Evolutionary conservation across 2,888 invertebrate species (phyloP), one percentile per base, ranked within the genome.

Genomic region (Auanema freiburgensis): DNA sequence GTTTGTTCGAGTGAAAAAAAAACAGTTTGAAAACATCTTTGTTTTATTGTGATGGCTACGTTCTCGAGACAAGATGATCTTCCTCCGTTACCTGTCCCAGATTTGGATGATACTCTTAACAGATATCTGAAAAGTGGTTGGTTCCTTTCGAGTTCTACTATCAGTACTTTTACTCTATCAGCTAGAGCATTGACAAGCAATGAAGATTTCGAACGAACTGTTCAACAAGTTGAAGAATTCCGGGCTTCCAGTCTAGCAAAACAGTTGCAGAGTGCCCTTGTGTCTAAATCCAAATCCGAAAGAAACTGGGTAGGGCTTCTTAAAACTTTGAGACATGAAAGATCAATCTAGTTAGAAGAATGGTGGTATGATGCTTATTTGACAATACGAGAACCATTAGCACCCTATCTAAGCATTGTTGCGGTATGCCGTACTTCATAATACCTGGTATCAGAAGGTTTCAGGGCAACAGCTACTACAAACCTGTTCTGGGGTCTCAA

Each of bases 361-460:
- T 78, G 76, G 76, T 78, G 77, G 77, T 76, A 78, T 59, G 73
- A 78, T 58, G 76, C 65, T 0, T 77, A 77, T 59, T 67, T 60
- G 1, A 71, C 72, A n/a, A 70, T 71, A 33, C 62, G 77, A 12
- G 71, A 67, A 24, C 75, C 77, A 5, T 46, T 77, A 24, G 67
- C 65, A 42, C 74, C 74, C 0, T 69, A 57, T 41, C 62, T 71
- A 2, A 67, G 66, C 24, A 62, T 75, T 14, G 72, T 69, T 40
- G 52, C 63, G 51, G 63, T 58, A 43, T 23, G 21, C 23, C 2
- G 52, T n/a, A 8, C 24, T 23, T 10, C 5, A n/a, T 52, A 6
- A n/a, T n/a, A n/a, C n/a, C n/a, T 18, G 10, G 16, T 43, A 46
- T 8, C 46, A 46, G 4, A 8, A 21, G 2, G 6, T 41, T 57